phyloP scores from a whole-genome alignment of 1,140 invertebrate species.

The Goniozus legneri region DNA sequence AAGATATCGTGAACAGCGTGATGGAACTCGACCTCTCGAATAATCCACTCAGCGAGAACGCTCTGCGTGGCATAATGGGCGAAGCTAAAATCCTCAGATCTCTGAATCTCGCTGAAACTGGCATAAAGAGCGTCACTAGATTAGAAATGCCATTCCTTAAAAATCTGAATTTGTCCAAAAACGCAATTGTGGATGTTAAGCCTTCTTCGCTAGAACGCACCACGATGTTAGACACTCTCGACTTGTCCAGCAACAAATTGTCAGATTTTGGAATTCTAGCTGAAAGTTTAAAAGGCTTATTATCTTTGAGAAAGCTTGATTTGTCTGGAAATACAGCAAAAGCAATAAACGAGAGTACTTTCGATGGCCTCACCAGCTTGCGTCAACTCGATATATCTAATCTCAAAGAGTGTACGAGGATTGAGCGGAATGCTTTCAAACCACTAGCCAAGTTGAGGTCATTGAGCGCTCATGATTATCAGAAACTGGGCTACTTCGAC shows the following conservation, averaged over 20 bases:
- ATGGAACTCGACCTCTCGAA: conserved; percentile 83
- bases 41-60: conserved; percentile 74
- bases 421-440: conserved; percentile 81
- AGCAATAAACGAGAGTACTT: conserved; percentile 69
- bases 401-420: conserved; percentile 66
- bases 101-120: conserved; percentile 77
- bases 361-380: conserved; percentile 66
- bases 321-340: conserved; percentile 75
- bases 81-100: conserved; percentile 84
- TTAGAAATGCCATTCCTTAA: conserved; percentile 86
- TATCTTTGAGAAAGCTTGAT: conserved; percentile 66
- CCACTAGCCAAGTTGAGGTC: conserved; percentile 65
- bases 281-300: conserved; percentile 57
- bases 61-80: conserved; percentile 72
- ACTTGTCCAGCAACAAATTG: conserved; percentile 74
- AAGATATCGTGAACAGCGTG: conserved; percentile 83
- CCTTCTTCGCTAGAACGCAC: conserved; percentile 70
- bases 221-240: conserved; percentile 72
- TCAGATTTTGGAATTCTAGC: conserved; percentile 52
- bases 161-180: conserved; percentile 76
- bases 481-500: conserved; percentile 77
- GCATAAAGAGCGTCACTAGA: conserved; percentile 63
- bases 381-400: conserved; percentile 65
- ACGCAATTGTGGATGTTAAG: conserved; percentile 66
- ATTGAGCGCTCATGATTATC: conserved; percentile 71